phyloP scores from a whole-genome alignment of 1,140 invertebrate genomes.

The Macrobrachium nipponense region DNA sequence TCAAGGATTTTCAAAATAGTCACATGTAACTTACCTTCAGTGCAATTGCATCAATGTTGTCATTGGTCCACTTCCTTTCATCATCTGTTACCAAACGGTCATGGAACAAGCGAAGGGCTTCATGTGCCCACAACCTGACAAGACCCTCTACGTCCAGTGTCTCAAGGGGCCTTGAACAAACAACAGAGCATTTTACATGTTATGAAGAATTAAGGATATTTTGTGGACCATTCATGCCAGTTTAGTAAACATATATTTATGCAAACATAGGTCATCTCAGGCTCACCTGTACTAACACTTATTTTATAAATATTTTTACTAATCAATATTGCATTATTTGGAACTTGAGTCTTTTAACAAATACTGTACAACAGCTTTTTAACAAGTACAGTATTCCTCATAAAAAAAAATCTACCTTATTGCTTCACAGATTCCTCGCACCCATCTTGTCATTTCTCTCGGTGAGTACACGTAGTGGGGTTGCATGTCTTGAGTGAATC shows the following conservation, averaged over 20 bases:
- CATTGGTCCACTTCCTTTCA: slow-evolving; percentile 97
- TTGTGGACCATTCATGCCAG: no score
- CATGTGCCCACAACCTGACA: slow-evolving; percentile 98
- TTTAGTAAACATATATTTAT: no score
- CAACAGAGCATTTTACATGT: background rate
- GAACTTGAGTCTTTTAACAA: no score
- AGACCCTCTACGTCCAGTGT: slow-evolving; percentile 91
- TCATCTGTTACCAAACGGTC: slow-evolving; percentile 91
- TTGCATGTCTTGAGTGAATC: slow-evolving; percentile 99
- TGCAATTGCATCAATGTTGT: slow-evolving; percentile 95
- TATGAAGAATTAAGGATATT: no score
- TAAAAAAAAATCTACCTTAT: slow-evolving; percentile 74
- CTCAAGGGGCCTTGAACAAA: slow-evolving; percentile 83
- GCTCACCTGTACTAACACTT: no score
- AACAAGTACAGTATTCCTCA: background rate
- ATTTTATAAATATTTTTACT: no score
- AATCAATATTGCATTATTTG: no score
- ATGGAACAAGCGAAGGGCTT: slow-evolving; percentile 97
- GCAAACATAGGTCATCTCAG: no score
- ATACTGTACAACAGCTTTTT: no score
- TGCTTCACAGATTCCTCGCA: slow-evolving; percentile 98
- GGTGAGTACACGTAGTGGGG: slow-evolving; percentile 99
- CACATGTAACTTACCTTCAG: slow-evolving; percentile 67
- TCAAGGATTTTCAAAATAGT: background rate
- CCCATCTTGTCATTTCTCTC: slow-evolving; percentile 99